Evolutionary conservation across 2,797 vertebrate genomes (phyloP), one percentile per base, ranked within the genome.

Genomic region (Lutjanus campechanus): DNA sequence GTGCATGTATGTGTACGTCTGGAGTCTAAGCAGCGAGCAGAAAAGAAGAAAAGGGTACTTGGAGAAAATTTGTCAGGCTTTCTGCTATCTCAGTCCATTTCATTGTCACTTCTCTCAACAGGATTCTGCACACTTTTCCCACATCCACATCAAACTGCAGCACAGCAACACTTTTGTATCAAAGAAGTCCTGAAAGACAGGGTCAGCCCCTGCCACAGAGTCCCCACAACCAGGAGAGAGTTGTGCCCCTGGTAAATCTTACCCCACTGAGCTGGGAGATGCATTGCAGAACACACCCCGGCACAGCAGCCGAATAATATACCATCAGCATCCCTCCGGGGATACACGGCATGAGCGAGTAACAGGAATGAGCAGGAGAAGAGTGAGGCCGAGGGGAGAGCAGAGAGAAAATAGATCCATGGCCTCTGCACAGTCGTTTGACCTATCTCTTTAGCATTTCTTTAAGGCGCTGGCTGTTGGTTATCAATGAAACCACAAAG

Each of bases 301-400:
- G 81, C 85, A 79, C 70, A 86, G 82, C 77, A 76, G 82, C 75
- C 82, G 83, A 85, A 89, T 87, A 73, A 88, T 83, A 81, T 60
- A 81, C 71, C 69, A 88, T 84, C 82, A 88, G 79, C 66, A 74
- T 74, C 73, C 85, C 77, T 85, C 84, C 25, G 25, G 84, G 60
- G 78, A 51, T 64, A 81, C 53, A 59, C 47, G 56, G 63, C 22
- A 60, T 54, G 70, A 79, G 78, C 47, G 19, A 71, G 84, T 51
- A 61, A 82, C 65, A 79, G 51, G 76, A 54, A 85, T 70, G 72
- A 86, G 69, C 76, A 41, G 68, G 50, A 84, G 46, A 68, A 62
- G 59, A 82, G 46, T n/a, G 9, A 69, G 75, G 69, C 64, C 19
- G 20, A 73, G 20, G 77, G 79, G 58, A 68, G 43, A 77, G 76